Conservation (phyloP, 2,888 invertebrate genomes). For the Omphaloscelis lunosa region DNA sequence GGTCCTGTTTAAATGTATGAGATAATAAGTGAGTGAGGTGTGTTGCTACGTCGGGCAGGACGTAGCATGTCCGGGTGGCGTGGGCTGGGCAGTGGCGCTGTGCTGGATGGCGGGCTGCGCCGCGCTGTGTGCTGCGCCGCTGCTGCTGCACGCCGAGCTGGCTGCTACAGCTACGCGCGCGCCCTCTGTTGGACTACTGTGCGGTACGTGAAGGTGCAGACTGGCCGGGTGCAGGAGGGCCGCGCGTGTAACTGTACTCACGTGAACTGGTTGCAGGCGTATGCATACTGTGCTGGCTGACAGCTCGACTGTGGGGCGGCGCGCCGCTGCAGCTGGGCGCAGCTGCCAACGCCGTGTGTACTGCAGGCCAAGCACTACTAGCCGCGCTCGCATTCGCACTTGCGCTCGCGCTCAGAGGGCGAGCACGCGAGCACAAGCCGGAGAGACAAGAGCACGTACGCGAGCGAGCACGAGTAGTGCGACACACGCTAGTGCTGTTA, state of each 20-base stretch:
- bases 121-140: constrained; percentile 93
- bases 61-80: constrained; percentile 89
- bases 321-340: constrained; percentile 89
- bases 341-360: constrained; percentile 92
- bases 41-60: constrained; percentile 68
- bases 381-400: constrained; percentile 92
- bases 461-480: constrained; percentile 78
- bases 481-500: constrained; percentile 82
- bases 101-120: constrained; percentile 93
- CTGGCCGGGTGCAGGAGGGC: background rate
- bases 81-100: constrained; percentile 93
- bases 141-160: constrained; percentile 93
- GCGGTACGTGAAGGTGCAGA: constrained; percentile 82
- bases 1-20: too few species aligned
- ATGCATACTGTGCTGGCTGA: constrained; percentile 92
- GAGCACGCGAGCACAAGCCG: constrained; percentile 11
- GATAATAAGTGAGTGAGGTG: background rate
- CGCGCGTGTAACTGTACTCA: background rate
- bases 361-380: constrained; percentile 93
- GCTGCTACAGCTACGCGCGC: constrained; percentile 91
- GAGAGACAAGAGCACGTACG: constrained; percentile 88
- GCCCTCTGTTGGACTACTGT: constrained; percentile 93
- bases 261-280: constrained; percentile 87
- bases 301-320: constrained; percentile 92
- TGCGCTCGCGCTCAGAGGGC: constrained; percentile 81